Conservation (phyloP, 2,797 vertebrate species). For the Huso huso region DNA sequence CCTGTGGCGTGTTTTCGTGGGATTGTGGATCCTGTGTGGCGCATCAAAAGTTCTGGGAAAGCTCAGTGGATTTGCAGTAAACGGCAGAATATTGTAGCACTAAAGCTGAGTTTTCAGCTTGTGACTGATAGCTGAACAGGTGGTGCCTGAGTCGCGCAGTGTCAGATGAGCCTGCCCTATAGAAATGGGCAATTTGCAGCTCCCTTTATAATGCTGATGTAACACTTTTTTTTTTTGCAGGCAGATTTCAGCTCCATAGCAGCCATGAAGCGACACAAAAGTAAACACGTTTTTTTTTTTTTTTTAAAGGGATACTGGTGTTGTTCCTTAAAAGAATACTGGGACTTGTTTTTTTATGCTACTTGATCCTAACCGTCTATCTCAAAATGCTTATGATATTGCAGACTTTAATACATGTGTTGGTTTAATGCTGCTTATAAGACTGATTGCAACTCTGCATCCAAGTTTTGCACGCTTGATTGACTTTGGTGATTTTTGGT, state of each 20-base stretch:
- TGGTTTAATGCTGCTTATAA: slow-evolving; percentile 19
- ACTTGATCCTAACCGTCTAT: slow-evolving; percentile 2
- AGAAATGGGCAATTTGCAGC: slow-evolving; percentile 69
- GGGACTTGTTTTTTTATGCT: neutral
- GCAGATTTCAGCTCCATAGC: slow-evolving; percentile 40
- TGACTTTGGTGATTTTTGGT: slow-evolving; percentile 28
- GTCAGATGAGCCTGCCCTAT: slow-evolving; percentile 68
- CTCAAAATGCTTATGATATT: slow-evolving; percentile 12
- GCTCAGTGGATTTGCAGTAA: slow-evolving; percentile 62
- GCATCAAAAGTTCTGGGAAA: slow-evolving; percentile 62
- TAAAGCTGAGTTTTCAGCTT: slow-evolving; percentile 64
- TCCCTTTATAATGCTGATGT: slow-evolving; percentile 57
- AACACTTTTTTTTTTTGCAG: slow-evolving; percentile 44
- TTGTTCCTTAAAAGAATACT: neutral
- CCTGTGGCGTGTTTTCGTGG: slow-evolving; percentile 54
- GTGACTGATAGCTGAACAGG: slow-evolving; percentile 84
- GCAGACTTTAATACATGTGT: slow-evolving; percentile 20
- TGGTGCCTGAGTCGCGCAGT: slow-evolving; percentile 60
- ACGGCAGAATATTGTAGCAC: slow-evolving; percentile 46
- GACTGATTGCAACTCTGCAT: slow-evolving; percentile 24
- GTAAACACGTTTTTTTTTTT: neutral
- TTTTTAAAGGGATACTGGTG: neutral
- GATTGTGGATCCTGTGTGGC: slow-evolving; percentile 48
- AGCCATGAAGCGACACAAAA: neutral
- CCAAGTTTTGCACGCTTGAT: slow-evolving; percentile 28